Evolutionary conservation across 2,797 vertebrate genomes (phyloP).

Genomic region (Eulemur mongoz): DNA sequence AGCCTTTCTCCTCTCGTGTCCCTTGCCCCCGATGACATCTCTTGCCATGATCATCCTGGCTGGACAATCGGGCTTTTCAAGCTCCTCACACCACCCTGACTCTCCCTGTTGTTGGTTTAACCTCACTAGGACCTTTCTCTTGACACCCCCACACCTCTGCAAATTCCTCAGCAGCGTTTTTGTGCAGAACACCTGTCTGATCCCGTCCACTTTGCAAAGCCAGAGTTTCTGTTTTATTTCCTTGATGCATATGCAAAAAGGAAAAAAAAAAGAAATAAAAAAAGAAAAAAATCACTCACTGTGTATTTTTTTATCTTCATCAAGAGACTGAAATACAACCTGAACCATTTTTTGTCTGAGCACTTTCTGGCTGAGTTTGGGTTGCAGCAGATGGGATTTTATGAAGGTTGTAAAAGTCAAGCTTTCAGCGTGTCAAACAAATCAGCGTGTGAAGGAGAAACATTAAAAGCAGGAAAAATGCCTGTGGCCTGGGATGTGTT

Average conservation of each 20-base stretch:
- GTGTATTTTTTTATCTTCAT: neutral
- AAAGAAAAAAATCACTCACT: too few species aligned
- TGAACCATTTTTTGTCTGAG: neutral
- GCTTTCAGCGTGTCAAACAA: neutral
- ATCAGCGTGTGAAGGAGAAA: neutral
- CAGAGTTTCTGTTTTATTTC: neutral
- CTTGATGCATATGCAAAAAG: neutral
- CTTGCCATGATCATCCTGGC: accelerated
- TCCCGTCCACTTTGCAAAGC: neutral
- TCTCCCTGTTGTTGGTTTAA: neutral
- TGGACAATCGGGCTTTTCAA: neutral
- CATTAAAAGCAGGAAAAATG: neutral
- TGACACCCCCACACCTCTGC: accelerated
- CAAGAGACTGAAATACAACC: neutral
- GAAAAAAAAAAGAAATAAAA: accelerated
- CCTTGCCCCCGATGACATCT: accelerated
- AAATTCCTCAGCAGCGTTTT: neutral
- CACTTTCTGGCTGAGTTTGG: neutral
- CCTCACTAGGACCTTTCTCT: neutral
- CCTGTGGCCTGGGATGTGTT: neutral
- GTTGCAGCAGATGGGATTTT: neutral
- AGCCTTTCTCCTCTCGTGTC: neutral
- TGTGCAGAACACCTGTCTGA: accelerated
- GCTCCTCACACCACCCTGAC: accelerated
- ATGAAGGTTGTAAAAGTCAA: conserved; percentile 23